A percentile compares a stretch with the other conserved stretches of the same genome.
Conservation (phyloP, 53 echinoderm and acorn worm species). For the Holothuria leucospilota region DNA sequence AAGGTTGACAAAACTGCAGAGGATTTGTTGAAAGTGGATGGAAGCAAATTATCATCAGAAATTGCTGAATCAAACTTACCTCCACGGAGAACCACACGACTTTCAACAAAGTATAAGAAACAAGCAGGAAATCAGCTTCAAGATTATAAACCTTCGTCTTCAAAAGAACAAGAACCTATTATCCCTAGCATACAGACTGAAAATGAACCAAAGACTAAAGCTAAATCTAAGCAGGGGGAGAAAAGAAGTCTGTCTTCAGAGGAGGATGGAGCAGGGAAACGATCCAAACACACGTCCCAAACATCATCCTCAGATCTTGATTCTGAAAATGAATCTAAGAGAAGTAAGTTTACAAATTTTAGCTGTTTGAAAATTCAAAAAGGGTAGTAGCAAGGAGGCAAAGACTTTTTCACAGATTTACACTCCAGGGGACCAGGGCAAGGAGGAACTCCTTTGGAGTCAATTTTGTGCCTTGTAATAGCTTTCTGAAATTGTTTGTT, state of each 20-base stretch:
- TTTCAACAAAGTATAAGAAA: constrained; percentile 34
- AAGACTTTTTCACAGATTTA: no score
- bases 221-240: not conserved
- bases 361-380: not conserved
- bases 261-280: not conserved
- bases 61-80: not conserved
- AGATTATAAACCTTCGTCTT: no score
- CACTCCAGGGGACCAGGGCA: no score
- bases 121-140: no score
- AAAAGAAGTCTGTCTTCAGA: constrained; percentile 10
- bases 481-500: no score
- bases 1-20: constrained; percentile 37
- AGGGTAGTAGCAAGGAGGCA: no score
- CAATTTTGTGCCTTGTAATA: no score
- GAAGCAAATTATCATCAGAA: no score
- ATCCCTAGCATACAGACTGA: not conserved
- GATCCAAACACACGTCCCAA: constrained; percentile 7
- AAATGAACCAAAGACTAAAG: not conserved
- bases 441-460: no score
- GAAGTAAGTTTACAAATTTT: not conserved
- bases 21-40: no score
- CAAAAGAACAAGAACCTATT: not conserved
- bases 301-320: not conserved
- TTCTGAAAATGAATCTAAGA: not conserved
- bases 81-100: not conserved